These are phyloP conservation scores for Eurytoma californica DNA, from an alignment of 2,888 invertebrate genomes.

Conservation along the genomic window DNA sequence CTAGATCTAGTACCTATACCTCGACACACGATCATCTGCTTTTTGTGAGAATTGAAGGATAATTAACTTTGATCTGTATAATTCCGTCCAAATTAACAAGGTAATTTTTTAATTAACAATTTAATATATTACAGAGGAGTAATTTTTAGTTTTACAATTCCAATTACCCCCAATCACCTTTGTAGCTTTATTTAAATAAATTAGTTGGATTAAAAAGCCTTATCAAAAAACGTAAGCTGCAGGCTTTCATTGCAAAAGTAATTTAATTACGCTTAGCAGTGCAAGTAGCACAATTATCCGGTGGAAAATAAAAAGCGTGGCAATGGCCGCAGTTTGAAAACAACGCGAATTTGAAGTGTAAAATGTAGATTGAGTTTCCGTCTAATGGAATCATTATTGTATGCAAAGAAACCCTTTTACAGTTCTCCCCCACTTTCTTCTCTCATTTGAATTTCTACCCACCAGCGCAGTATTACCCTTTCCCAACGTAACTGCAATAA, in stretches of 20 bases:
- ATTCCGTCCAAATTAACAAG: too few relatives aligned
- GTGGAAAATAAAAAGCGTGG: conserved; percentile 13
- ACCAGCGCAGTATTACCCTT: background rate
- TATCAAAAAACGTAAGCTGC: background rate
- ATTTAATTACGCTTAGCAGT: conserved; percentile 30
- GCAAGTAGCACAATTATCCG: conserved; percentile 26
- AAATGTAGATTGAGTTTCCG: conserved; percentile 21
- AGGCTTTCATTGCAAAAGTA: background rate
- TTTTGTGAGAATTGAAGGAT: too few relatives aligned
- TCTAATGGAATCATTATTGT: conserved; percentile 39
- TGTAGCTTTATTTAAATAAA: conserved; percentile 15
- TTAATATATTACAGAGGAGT: too few relatives aligned
- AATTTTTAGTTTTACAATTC: too few relatives aligned
- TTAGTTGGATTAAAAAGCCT: conserved; percentile 17
- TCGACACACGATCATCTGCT: too few relatives aligned
- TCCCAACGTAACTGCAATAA: background rate
- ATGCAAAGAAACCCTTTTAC: conserved; percentile 21
- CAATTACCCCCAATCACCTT: too few relatives aligned
- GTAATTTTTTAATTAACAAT: too few relatives aligned
- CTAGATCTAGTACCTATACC: too few relatives aligned
- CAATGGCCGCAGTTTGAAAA: conserved; percentile 13
- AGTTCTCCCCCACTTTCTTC: background rate
- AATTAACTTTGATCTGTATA: too few relatives aligned
- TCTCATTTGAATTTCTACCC: conserved; percentile 23
- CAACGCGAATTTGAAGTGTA: conserved; percentile 1